Conservation (phyloP, 2,113 vertebrate genomes). For the Oceanodroma tethys region DNA sequence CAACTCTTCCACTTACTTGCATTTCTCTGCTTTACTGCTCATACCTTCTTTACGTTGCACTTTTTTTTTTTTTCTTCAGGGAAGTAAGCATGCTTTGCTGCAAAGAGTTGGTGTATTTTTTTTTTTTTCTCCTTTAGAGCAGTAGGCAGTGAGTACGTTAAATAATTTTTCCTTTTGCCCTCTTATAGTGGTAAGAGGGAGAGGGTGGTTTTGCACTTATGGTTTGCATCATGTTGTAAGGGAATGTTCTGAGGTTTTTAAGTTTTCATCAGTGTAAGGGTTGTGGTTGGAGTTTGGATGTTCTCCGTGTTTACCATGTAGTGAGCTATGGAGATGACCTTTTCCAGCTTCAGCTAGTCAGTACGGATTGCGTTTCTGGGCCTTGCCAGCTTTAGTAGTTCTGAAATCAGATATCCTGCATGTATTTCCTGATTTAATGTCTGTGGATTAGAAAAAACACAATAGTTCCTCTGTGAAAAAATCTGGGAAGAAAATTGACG, state of each 20-base stretch:
- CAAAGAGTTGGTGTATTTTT: not conserved
- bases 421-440: conserved; percentile 19
- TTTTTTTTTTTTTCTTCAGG: not conserved
- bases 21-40: not conserved
- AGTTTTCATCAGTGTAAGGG: conserved; percentile 23
- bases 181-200: not conserved
- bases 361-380: conserved; percentile 46
- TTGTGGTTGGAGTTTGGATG: conserved; percentile 39
- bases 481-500: not conserved
- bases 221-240: conserved; percentile 22
- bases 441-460: not conserved
- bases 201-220: not conserved
- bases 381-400: conserved; percentile 31
- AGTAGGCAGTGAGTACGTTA: not conserved
- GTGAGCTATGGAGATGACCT: conserved; percentile 55
- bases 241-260: conserved; percentile 53
- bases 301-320: conserved; percentile 38
- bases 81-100: not conserved
- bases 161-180: not conserved
- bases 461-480: not conserved
- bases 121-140: not conserved
- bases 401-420: conserved; percentile 33
- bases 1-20: not conserved
- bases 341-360: conserved; percentile 39
- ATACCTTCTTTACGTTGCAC: not conserved